Evolutionary conservation across 1,140 invertebrate species (phyloP).

Genomic region (Papilio helenus): DNA sequence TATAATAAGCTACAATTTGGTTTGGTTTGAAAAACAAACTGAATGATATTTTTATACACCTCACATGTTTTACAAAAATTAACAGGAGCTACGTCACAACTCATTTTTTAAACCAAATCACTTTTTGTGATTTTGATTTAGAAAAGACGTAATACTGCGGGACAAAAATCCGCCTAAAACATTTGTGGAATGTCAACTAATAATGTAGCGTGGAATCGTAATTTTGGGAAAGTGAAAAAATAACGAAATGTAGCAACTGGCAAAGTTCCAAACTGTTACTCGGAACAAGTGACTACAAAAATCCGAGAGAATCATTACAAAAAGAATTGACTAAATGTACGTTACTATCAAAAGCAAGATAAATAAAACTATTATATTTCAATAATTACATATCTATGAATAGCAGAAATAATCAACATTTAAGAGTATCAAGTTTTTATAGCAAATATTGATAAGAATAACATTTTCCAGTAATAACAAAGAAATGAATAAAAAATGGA

Average conservation of each 20-base stretch:
- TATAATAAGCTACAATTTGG: too few relatives aligned
- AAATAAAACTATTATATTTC: not conserved
- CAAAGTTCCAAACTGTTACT: not conserved
- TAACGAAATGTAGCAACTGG: not conserved
- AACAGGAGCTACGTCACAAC: too few relatives aligned
- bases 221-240: not conserved
- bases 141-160: too few relatives aligned
- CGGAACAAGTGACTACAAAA: not conserved
- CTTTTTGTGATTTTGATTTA: too few relatives aligned
- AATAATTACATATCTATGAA: not conserved
- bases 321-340: not conserved
- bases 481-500: not conserved
- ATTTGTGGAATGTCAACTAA: too few relatives aligned
- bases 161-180: too few relatives aligned
- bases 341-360: not conserved
- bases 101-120: too few relatives aligned
- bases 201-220: not conserved
- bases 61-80: too few relatives aligned
- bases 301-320: not conserved
- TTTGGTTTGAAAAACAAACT: too few relatives aligned
- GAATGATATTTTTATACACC: too few relatives aligned
- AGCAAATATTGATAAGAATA: not conserved
- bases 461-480: slow-evolving; percentile 3
- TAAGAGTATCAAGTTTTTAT: not conserved
- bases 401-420: not conserved